phyloP scores from a whole-genome alignment of 2,888 invertebrate species.

The Drosophila merina region DNA sequence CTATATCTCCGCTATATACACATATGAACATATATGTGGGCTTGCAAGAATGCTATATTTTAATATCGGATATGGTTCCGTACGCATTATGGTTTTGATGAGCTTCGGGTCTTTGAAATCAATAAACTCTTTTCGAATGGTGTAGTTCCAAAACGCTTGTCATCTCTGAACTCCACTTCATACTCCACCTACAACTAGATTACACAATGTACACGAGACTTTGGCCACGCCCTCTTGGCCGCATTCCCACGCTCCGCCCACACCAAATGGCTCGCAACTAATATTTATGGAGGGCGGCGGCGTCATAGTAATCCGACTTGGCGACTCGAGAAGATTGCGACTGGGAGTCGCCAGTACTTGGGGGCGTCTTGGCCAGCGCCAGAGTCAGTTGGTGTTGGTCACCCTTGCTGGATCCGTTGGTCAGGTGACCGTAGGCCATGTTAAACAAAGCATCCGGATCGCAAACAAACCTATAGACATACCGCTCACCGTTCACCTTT shows the following conservation, averaged over 20 bases:
- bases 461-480: conserved; percentile 98
- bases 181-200: conserved; percentile 59
- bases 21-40: conserved; percentile 36
- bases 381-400: conserved; percentile 69
- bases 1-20: conserved; percentile 35
- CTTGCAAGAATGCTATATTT: conserved; percentile 35
- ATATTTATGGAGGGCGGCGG: conserved; percentile 66
- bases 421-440: conserved; percentile 87
- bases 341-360: conserved; percentile 51
- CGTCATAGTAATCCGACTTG: conserved; percentile 69
- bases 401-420: conserved; percentile 54
- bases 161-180: conserved; percentile 2
- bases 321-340: conserved; percentile 62
- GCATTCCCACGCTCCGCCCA: conserved; percentile 56
- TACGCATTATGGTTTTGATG: conserved; percentile 54
- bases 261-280: conserved; percentile 34
- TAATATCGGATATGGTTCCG: conserved; percentile 45
- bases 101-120: conserved; percentile 34
- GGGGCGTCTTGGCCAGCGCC: conserved; percentile 59
- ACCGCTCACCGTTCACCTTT: conserved; percentile 97
- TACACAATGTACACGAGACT: conserved; percentile 70
- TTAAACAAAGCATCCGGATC: conserved; percentile 96
- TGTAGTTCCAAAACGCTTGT: conserved; percentile 13
- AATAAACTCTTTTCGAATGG: conserved; percentile 21
- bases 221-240: conserved; percentile 54